Evolutionary conservation across 2,113 vertebrate species (phyloP), one percentile per base, ranked within the genome.

Genomic region (Salvelinus namaycush): DNA sequence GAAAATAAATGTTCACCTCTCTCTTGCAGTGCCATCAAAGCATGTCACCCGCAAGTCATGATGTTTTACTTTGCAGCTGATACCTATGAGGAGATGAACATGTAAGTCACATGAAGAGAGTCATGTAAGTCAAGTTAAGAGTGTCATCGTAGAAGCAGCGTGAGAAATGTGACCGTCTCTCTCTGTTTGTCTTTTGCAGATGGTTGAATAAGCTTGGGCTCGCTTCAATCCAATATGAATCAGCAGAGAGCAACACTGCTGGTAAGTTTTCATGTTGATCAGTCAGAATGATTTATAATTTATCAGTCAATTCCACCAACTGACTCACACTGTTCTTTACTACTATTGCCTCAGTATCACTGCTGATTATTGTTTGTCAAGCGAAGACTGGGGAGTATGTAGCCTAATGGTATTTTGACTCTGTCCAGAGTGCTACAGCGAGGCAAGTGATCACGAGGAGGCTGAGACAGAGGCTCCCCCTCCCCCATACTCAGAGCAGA

Each of bases 31-130:
- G 98, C 98, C 12, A 96, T 99, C 82, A 99, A 97, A 93, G 95
- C 97, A 75, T 98, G 94, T 80, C 98, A 99, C 84, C 95, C 96
- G 49, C 93, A 97, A 68, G 95, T 96, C 91, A 97, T 96, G 95
- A 95, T 95, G 82, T 99, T 99, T 90, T 98, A 96, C 89, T 99
- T 99, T 88, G 98, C 97, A 1, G 96, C 97, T 68, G 97, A 99
- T 86, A 97, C 90, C 90, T 88, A 88, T 4, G 96, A 96, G 64
- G 97, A 99, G 84, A 99, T 99, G 97, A 97, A 94, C 39, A 24
- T 91, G 98, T 99, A 93, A 97, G 96, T 95, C 67, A 27, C 31
- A 20, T 57, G 16, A 18, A n/a, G n/a, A 44, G 39, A 4, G 49
- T 51, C 11, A 24, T 91, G 98, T 98, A 93, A 97, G 96, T 95